Percentiles rank a stretch among this genome's conserved stretches.
Conservation (phyloP, 2,113 vertebrate genomes). For the Gadus chalcogrammus region DNA sequence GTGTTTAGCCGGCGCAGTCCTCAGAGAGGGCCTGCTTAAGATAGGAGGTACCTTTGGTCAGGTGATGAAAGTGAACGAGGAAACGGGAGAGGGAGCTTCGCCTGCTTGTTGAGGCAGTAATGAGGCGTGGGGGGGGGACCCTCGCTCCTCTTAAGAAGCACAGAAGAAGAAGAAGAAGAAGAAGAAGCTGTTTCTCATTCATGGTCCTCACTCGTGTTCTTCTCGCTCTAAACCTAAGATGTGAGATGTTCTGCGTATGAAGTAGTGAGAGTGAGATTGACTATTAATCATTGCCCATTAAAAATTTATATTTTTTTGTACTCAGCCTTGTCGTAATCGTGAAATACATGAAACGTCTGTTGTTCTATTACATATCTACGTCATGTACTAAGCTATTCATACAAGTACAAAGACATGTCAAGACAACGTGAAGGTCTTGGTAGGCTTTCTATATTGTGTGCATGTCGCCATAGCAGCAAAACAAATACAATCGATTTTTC, state of each 20-base stretch:
- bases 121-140: slow-evolving; percentile 15
- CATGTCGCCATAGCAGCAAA: no score
- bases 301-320: not conserved
- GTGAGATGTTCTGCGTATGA: no score
- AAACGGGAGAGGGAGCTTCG: slow-evolving; percentile 3
- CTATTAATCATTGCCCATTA: not conserved
- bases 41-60: slow-evolving; percentile 22
- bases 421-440: no score
- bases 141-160: slow-evolving; percentile 15
- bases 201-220: no score
- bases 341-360: not conserved
- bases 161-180: no score
- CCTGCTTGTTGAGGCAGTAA: slow-evolving; percentile 34
- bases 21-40: slow-evolving; percentile 6
- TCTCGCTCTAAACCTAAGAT: no score
- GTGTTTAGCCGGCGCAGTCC: slow-evolving; percentile 4
- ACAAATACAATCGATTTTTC: no score
- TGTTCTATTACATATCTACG: not conserved
- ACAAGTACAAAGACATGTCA: no score
- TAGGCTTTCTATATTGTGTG: no score
- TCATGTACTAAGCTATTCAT: not conserved
- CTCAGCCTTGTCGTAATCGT: not conserved
- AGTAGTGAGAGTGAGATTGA: no score
- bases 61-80: slow-evolving; percentile 35
- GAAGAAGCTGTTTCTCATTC: slow-evolving; percentile 7